Base-by-base conservation (phyloP, 2,113 vertebrate species). In the Sinocyclocheilus rhinocerous region DNA sequence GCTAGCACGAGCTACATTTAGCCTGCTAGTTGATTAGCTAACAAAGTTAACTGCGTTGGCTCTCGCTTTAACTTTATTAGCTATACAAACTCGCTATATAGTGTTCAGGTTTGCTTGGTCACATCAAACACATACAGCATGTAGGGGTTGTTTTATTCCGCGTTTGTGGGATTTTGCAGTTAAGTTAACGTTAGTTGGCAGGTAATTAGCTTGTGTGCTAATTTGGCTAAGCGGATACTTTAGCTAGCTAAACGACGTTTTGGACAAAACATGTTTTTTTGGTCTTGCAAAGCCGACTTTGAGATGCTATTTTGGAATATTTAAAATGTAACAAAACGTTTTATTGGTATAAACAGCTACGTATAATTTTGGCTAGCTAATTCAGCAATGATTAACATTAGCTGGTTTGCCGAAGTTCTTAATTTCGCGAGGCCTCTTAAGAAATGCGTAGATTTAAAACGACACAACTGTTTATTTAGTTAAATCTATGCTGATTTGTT, bases 171-270 rank as follows among this genome's bases (percentile, higher is more conserved):
- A 36, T 22, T 36, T 22, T n/a, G 26, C 15, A 6, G 0, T 57
- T 36, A 42, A 72, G 33, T 29, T 20, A 77, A 26, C 8, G n/a
- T 77, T 55, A 57, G 65, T 26, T 52, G 48, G 7, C 33, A 57
- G 26, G 20, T 73, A 24, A 83, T 55, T 83, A 72, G 76, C 76
- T 22, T 72, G 48, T 29, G 76, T 29, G 76, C 63, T 61, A 59
- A 36, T 39, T 52, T 75, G 75, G 86, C 76, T 12, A 22, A 16
- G 87, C 84, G 89, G 90, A 42, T 36, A 45, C 36, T 33, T 36
- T 45, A 76, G 45, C 72, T 52, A 69, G 83, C 48, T 70, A 36
- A 86, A 76, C 39, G 24, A 82, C 18, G 24, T 39, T 73, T 70
- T 3, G 50, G 10, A 12, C 36, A 29, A 10, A 9, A 45, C 26